Evolutionary conservation across 37 sponge, comb jelly and placozoan genomes (phyloP).

Genomic region (Tethya wilhelma): DNA sequence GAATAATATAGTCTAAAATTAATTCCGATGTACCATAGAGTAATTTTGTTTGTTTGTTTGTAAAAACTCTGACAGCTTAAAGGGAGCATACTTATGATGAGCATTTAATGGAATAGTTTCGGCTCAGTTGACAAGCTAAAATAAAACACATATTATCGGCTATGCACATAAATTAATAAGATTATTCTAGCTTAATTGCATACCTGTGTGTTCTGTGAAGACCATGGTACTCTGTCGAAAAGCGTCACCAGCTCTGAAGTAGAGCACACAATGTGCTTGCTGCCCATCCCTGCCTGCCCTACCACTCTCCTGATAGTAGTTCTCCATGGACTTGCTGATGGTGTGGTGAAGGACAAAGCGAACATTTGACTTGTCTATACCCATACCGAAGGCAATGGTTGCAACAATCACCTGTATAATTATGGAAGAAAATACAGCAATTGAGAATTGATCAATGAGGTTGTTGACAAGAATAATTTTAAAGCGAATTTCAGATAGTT

Average conservation of each 20-base stretch:
- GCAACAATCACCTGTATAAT: constrained; percentile 46
- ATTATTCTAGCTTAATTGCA: no score
- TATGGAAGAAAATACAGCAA: background rate
- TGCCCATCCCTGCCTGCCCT: constrained; percentile 94
- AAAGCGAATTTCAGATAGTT: background rate
- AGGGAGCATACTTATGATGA: no score
- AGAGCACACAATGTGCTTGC: constrained; percentile 85
- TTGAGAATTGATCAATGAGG: background rate
- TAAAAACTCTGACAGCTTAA: no score
- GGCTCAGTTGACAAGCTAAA: no score
- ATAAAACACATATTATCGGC: no score
- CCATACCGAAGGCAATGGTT: constrained; percentile 92
- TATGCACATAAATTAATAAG: no score
- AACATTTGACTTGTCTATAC: constrained; percentile 92
- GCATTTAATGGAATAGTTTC: no score
- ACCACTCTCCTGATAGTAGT: constrained; percentile 98
- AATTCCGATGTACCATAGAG: no score
- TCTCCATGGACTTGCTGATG: constrained; percentile 93
- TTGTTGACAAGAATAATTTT: background rate
- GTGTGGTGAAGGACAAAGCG: constrained; percentile 95
- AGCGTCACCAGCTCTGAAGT: constrained; percentile 58
- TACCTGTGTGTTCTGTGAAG: constrained; percentile 75
- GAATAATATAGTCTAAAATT: no score
- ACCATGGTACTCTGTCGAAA: constrained; percentile 84
- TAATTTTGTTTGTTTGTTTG: no score